Conservation (phyloP, 2,888 invertebrate genomes). For the Neelides folsomi region DNA sequence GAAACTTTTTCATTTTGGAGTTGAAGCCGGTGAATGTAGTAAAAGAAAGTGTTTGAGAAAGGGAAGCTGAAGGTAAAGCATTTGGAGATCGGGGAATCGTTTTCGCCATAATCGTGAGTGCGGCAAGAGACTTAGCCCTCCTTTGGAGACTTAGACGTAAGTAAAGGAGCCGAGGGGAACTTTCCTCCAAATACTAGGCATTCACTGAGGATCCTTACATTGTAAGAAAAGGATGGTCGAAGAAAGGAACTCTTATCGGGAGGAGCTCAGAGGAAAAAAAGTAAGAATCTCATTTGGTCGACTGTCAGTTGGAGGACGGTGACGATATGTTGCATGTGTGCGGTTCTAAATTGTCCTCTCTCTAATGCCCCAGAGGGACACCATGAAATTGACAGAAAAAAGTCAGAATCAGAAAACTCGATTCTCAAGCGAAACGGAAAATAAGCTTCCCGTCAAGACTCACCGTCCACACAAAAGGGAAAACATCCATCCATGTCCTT, state of each 20-base stretch:
- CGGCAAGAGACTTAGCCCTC: too few species aligned
- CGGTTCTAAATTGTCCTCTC: conserved; percentile 3
- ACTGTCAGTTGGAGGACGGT: conserved; percentile 6
- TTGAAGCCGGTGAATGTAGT: too few species aligned
- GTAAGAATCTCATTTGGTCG: conserved; percentile 1
- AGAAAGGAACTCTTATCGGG: background rate
- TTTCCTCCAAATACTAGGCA: too few species aligned
- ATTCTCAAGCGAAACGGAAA: conserved; percentile 16
- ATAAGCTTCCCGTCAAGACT: conserved; percentile 13
- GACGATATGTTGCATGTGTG: background rate
- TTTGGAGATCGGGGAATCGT: too few species aligned
- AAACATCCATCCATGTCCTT: conserved; percentile 3
- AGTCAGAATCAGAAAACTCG: conserved; percentile 11
- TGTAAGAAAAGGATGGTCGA: background rate
- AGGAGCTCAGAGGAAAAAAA: background rate
- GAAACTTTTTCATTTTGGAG: too few species aligned
- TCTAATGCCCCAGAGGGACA: conserved; percentile 6
- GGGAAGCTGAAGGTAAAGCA: too few species aligned
- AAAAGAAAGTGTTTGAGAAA: too few species aligned
- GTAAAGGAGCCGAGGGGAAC: too few species aligned
- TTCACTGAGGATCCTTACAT: too few species aligned
- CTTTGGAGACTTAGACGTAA: too few species aligned
- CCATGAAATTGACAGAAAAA: conserved; percentile 8
- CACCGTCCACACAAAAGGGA: conserved; percentile 1
- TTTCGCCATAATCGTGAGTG: too few species aligned